phyloP scores from a whole-genome alignment of 2,888 invertebrate species.

The Thymelicus lineola region DNA sequence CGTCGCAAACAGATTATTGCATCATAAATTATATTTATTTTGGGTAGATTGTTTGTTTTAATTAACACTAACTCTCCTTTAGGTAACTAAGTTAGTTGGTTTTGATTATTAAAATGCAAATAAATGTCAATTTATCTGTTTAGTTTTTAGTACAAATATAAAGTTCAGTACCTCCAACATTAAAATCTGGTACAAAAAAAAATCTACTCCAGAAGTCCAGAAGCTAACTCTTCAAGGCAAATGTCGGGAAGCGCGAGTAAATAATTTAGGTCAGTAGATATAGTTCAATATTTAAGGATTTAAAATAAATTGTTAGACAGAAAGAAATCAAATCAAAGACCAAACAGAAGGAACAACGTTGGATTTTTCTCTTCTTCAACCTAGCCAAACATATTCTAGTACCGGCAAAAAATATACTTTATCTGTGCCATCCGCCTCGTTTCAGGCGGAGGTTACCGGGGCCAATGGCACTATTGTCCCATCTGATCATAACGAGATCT shows the following conservation, averaged over 20 bases:
- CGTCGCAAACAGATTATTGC: conserved; percentile 21
- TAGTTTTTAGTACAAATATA: too few species aligned
- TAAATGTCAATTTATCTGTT: too few species aligned
- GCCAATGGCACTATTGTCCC: not conserved
- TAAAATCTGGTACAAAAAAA: too few species aligned
- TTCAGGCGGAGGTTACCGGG: not conserved
- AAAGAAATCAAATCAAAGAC: not conserved
- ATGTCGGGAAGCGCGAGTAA: not conserved
- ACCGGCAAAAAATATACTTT: not conserved
- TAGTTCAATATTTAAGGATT: not conserved
- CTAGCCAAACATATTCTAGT: not conserved
- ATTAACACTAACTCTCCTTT: not conserved
- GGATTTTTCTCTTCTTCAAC: too few species aligned
- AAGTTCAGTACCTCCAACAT: too few species aligned
- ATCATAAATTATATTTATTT: conserved; percentile 9
- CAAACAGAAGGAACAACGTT: too few species aligned
- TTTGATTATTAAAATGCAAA: not conserved
- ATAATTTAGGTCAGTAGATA: not conserved
- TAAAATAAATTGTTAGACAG: not conserved
- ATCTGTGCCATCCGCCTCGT: not conserved
- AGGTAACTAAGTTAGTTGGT: not conserved
- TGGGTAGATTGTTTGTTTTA: not conserved
- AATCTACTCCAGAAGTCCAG: not conserved
- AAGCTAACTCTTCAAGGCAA: not conserved
- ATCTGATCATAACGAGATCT: too few species aligned